Evolutionary conservation across 2,888 invertebrate species (phyloP).

Genomic region (Scaptomyza tumidula): DNA sequence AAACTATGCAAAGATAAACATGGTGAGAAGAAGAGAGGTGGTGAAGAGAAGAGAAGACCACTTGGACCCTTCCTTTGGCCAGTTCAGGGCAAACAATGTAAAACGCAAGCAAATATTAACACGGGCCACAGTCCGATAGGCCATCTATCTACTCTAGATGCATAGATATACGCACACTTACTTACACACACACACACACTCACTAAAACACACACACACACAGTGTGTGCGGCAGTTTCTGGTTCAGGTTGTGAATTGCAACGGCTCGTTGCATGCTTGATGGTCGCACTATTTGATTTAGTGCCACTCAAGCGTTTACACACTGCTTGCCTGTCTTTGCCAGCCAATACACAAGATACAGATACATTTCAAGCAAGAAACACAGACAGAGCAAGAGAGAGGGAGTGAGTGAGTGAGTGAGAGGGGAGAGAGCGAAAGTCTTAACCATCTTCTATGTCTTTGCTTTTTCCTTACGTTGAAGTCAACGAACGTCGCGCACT

Average conservation of each 20-base stretch:
- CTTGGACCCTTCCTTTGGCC: slow-evolving; percentile 41
- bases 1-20: slow-evolving; percentile 64
- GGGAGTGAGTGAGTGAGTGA: background rate
- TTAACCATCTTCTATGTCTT: slow-evolving; percentile 19
- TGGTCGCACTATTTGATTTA: slow-evolving; percentile 72
- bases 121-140: slow-evolving; percentile 60
- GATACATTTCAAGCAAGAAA: background rate
- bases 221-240: slow-evolving; percentile 23
- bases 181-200: slow-evolving; percentile 11
- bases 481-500: slow-evolving; percentile 18
- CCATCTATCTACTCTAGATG: slow-evolving; percentile 53
- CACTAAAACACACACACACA: slow-evolving; percentile 9
- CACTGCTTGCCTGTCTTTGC: background rate
- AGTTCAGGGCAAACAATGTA: slow-evolving; percentile 68
- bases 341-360: background rate
- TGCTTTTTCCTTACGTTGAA: slow-evolving; percentile 6
- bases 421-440: background rate
- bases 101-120: slow-evolving; percentile 78
- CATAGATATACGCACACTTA: slow-evolving; percentile 12
- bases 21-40: background rate
- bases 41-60: background rate
- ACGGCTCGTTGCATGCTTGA: slow-evolving; percentile 73
- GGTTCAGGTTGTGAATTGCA: slow-evolving; percentile 40
- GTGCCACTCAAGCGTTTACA: slow-evolving; percentile 58
- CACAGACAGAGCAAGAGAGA: background rate